Base-by-base conservation (phyloP, 2,888 invertebrate genomes). In the Caenorhabditis sp. region DNA sequence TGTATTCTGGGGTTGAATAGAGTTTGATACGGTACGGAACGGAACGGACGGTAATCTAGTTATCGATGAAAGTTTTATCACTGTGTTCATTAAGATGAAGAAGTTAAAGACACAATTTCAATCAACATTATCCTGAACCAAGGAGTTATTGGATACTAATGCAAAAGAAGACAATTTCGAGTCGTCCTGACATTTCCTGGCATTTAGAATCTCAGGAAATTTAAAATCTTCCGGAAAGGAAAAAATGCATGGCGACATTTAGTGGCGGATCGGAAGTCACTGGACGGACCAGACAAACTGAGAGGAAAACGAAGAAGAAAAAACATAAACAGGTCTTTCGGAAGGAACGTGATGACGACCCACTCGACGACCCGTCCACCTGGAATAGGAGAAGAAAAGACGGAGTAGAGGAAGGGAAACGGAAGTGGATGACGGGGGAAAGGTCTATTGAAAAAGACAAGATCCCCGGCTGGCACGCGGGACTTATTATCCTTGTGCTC, bases 361-460 rank as follows among this genome's bases (percentile, higher is more conserved):
- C 62, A 47, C 53, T 51, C 15, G 35, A 28, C 62, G 71, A 71
- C 62, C 62, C 71, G 62, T 61, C 71, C 71, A 71, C 71, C 71
- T 71, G 71, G 71, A 71, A 71, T 62, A 71, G 56, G 24, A 56
- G 18, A 53, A 62, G 47, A 44, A 47, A 64, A 53, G 37, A 58
- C 28, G 40, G 6, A 3, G 47, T 53, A 26, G 53, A 53, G 53
- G 53, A 4, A 60, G 44, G 56, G 37, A 62, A 44, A 26, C 44
- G 71, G 62, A 61, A 60, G 47, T 51, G 61, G 51, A 62, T 62
- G 55, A 55, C 62, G 55, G 71, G 44, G 26, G 37, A 40, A 60
- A 37, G 32, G 22, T 60, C 70, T 51, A 60, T 70, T 70, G 51
- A 62, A 69, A 35, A 61, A 62, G 62, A 72, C 64, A 64, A 64